phyloP scores from a whole-genome alignment of 2,888 invertebrate species.

The Drosophila nigricruria region DNA sequence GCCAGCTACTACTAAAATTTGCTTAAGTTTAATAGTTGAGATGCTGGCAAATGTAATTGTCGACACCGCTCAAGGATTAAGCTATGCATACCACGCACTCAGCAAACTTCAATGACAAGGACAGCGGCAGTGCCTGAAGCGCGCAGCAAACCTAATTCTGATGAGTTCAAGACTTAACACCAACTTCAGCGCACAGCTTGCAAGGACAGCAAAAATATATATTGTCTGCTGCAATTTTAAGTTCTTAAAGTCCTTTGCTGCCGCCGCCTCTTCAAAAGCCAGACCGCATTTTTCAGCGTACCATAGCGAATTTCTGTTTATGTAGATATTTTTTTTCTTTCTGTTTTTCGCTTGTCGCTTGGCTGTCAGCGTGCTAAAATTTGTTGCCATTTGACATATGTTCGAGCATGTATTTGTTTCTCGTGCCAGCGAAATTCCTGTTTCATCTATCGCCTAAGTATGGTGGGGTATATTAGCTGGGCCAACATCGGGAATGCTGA shows the following conservation, averaged over 20 bases:
- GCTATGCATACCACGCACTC: constrained; percentile 45
- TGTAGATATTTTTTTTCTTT: constrained; percentile 13
- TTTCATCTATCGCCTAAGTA: background rate
- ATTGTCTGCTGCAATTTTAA: constrained; percentile 56
- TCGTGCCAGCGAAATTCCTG: constrained; percentile 47
- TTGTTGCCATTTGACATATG: constrained; percentile 71
- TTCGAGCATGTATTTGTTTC: constrained; percentile 22
- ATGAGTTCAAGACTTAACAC: constrained; percentile 33
- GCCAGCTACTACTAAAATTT: constrained; percentile 15
- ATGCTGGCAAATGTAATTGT: constrained; percentile 45
- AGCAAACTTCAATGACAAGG: constrained; percentile 49
- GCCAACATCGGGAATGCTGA: background rate
- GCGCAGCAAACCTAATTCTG: constrained; percentile 36
- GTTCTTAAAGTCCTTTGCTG: constrained; percentile 3
- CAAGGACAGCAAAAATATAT: constrained; percentile 63
- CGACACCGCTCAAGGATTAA: constrained; percentile 44
- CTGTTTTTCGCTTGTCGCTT: constrained; percentile 25
- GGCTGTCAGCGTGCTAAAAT: constrained; percentile 65
- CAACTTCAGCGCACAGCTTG: constrained; percentile 37
- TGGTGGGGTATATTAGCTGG: constrained; percentile 16
- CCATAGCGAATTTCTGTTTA: constrained; percentile 21
- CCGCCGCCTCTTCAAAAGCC: background rate
- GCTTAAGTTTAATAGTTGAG: constrained; percentile 27
- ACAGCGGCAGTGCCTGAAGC: background rate
- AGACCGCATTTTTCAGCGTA: constrained; percentile 55